Evolutionary conservation across 2,888 invertebrate species (phyloP), one percentile per base, ranked within the genome.

Genomic region (Steromphala cineraria): DNA sequence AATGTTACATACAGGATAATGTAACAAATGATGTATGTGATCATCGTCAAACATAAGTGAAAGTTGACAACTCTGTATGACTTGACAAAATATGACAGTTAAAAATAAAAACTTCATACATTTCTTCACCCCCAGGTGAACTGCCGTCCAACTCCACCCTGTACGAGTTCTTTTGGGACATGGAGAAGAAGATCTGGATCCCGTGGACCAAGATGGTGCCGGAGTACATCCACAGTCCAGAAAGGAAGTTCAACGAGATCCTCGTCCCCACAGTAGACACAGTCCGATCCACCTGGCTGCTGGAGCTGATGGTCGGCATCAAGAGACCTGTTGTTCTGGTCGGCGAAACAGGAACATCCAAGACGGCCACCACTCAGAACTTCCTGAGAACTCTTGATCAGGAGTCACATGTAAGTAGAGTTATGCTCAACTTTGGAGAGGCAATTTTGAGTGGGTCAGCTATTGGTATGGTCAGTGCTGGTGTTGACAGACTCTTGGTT

Each of bases 311-410:
- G 89, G 96, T 97, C 31, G 89, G 95, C 95, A 95, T 96, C 46
- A 96, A 96, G 92, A 95, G 96, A 71, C 98, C 98, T 0, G 96
- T 97, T 0, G 94, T 98, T 4, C 94, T 98, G 2, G 96, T 98
- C 0, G 98, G 98, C 0, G 98, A 98, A 89, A 97, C 97, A 0
- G 98, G 98, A 8, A 97, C 98, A 0, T 97, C 98, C 0, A 98
- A 98, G 94, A 97, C 98, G 0, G 97, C 98, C 0, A 97, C 97
- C 75, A 96, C 97, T 80, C 95, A 96, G 78, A 96, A 97, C 91
- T 98, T 97, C 93, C 94, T 98, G 75, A 95, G 96, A 67, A 95
- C 95, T 81, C 92, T 98, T 40, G 95, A 96, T 83, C 89, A 87
- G 53, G 92, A 93, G 8, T 84, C 89, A 62, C 90, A 95, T 93